Evolutionary conservation across 2,113 vertebrate species (phyloP).

Genomic region (Strigops habroptila): DNA sequence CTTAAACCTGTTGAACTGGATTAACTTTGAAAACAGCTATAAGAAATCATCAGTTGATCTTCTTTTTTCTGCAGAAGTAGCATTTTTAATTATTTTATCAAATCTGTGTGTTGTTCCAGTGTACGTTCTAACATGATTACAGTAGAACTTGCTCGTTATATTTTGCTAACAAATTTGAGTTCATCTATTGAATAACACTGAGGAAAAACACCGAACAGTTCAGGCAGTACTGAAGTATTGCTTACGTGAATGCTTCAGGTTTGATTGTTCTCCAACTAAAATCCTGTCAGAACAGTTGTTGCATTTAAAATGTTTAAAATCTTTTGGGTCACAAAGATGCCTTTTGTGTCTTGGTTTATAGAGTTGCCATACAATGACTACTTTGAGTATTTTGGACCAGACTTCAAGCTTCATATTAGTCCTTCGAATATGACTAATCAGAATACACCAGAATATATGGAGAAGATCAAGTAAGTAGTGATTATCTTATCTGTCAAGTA

Average conservation of each 20-base stretch:
- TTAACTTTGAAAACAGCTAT: background rate
- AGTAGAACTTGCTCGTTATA: background rate
- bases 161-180: background rate
- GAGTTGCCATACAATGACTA: constrained; percentile 85
- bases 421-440: constrained; percentile 87
- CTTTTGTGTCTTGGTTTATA: constrained; percentile 32
- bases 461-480: constrained; percentile 84
- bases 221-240: background rate
- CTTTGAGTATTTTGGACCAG: constrained; percentile 86
- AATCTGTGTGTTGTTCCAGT: background rate
- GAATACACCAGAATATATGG: constrained; percentile 85
- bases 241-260: background rate
- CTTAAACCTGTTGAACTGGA: background rate
- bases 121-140: background rate
- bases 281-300: background rate
- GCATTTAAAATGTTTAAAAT: background rate
- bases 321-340: background rate
- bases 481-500: background rate
- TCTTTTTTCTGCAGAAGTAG: background rate
- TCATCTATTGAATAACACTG: background rate
- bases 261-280: background rate
- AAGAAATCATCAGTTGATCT: background rate
- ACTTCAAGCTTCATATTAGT: constrained; percentile 86
- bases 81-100: background rate
- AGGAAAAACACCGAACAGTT: background rate